Evolutionary conservation across 2,888 invertebrate species (phyloP).

Genomic region (Hypena proboscidalis): DNA sequence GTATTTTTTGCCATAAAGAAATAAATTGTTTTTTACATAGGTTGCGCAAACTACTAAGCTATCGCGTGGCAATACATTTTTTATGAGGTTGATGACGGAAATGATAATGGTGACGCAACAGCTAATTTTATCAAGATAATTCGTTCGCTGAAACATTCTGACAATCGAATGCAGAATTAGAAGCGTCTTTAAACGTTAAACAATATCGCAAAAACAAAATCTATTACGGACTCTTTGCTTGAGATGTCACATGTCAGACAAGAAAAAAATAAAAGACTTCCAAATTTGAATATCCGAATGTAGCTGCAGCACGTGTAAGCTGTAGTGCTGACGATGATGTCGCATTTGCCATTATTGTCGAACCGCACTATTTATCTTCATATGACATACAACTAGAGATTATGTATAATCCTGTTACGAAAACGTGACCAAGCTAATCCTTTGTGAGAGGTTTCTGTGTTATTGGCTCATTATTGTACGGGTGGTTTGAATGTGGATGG

Average conservation of each 20-base stretch:
- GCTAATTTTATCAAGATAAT: no score
- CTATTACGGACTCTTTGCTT: no score
- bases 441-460: conserved; percentile 51
- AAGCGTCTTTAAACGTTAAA: no score
- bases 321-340: conserved; percentile 7
- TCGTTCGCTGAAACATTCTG: no score
- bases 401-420: conserved; percentile 54
- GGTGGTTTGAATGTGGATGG: conserved; percentile 16
- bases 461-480: conserved; percentile 36
- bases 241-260: background rate
- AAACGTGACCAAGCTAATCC: conserved; percentile 55
- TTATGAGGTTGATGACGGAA: no score
- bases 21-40: no score
- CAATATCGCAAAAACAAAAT: no score
- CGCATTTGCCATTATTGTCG: conserved; percentile 18
- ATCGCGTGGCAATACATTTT: no score
- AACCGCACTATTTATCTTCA: conserved; percentile 36
- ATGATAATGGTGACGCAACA: no score
- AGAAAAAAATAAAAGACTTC: conserved; percentile 6
- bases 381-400: conserved; percentile 46
- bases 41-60: no score
- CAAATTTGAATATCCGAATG: conserved; percentile 5
- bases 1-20: background rate
- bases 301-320: background rate
- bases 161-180: no score